Conservation (phyloP, 2,797 vertebrate genomes). For the Zalophus californianus region DNA sequence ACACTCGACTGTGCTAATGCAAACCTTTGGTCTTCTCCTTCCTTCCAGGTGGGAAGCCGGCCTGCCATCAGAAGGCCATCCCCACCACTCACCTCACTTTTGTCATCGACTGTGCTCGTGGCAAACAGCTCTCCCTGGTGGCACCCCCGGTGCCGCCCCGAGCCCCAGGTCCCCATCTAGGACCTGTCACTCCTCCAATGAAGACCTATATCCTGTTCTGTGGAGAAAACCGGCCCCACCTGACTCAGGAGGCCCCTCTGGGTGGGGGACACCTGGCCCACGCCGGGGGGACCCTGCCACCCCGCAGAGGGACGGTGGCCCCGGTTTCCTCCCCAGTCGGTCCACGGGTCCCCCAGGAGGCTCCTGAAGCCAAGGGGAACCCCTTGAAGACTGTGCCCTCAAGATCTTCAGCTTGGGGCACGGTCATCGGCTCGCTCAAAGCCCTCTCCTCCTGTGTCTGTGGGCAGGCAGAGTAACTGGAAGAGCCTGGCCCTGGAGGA, state of each 20-base stretch:
- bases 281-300: background rate
- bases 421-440: slow-evolving; percentile 52
- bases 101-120: slow-evolving; percentile 16
- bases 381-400: background rate
- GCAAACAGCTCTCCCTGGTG: slow-evolving; percentile 48
- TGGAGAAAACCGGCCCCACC: background rate
- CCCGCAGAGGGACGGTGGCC: background rate
- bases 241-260: background rate
- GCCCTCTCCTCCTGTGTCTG: slow-evolving; percentile 66
- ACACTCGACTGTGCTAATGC: fast-evolving
- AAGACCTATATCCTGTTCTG: slow-evolving; percentile 77
- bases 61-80: background rate
- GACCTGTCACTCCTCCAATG: background rate
- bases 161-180: background rate
- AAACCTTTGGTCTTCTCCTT: background rate
- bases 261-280: background rate
- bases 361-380: background rate
- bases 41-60: background rate
- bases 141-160: fast-evolving
- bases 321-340: background rate
- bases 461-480: background rate
- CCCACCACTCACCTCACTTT: slow-evolving; percentile 46
- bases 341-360: background rate
- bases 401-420: background rate
- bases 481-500: fast-evolving